Conservation (phyloP, 2,888 invertebrate genomes). For the Campoletis raptor region DNA sequence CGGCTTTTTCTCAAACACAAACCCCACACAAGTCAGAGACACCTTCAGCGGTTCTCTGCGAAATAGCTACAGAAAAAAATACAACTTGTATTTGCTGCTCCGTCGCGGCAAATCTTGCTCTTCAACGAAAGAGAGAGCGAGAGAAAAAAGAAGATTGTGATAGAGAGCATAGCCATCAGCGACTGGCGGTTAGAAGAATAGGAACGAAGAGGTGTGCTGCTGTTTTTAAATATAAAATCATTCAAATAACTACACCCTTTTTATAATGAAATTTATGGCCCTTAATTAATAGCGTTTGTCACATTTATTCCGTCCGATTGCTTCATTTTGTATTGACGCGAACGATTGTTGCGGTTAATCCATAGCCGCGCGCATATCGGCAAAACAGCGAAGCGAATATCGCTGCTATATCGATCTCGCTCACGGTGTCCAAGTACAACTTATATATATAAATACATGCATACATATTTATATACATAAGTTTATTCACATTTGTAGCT, state of each 20-base stretch:
- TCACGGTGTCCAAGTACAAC: constrained; percentile 37
- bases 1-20: constrained; percentile 67
- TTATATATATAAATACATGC: not conserved
- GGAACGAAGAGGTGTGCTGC: constrained; percentile 64
- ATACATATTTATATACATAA: constrained; percentile 19
- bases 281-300: not conserved
- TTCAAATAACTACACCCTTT: constrained; percentile 24
- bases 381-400: constrained; percentile 57
- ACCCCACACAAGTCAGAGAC: constrained; percentile 6
- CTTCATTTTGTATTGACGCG: constrained; percentile 27
- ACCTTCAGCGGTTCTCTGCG: constrained; percentile 60
- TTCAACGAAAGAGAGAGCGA: constrained; percentile 29
- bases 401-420: constrained; percentile 60
- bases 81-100: constrained; percentile 28
- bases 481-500: constrained; percentile 17
- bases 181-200: constrained; percentile 38
- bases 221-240: constrained; percentile 52
- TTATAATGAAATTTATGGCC: not conserved
- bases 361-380: constrained; percentile 51
- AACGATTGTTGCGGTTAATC: constrained; percentile 18
- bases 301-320: constrained; percentile 32
- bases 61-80: constrained; percentile 23
- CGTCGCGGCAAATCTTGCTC: constrained; percentile 38
- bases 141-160: constrained; percentile 41
- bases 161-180: constrained; percentile 35